A percentile compares a stretch with the other conserved stretches of the same genome.
phyloP scores from a whole-genome alignment of 2,113 vertebrate species.

The Pelusios castaneus region DNA sequence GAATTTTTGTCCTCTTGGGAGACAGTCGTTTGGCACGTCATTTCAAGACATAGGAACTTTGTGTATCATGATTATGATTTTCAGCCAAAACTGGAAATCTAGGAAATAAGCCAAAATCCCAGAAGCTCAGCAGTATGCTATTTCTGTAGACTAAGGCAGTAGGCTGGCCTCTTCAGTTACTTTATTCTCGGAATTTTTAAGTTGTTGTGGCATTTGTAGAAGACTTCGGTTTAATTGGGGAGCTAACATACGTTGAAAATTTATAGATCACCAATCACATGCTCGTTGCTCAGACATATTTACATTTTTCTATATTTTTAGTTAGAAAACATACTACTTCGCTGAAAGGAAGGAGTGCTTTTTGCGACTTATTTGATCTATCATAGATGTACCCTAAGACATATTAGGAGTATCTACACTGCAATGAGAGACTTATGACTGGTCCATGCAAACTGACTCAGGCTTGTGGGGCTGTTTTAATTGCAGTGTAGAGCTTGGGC shows the following conservation, averaged over 20 bases:
- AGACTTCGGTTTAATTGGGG: not conserved
- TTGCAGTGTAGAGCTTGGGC: not conserved
- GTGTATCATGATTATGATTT: accelerated
- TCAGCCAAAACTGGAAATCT: not conserved
- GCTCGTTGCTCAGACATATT: not conserved
- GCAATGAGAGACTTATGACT: not conserved
- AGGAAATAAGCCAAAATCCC: not conserved
- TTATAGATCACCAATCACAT: not conserved
- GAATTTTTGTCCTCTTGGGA: not conserved
- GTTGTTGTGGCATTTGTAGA: not conserved
- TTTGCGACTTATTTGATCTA: not conserved
- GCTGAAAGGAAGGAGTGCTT: not conserved
- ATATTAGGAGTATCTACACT: not conserved
- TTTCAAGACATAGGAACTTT: not conserved
- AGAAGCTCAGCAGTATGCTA: accelerated
- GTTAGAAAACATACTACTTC: not conserved
- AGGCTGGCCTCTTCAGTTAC: accelerated
- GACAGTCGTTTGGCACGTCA: not conserved
- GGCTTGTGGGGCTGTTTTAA: not conserved
- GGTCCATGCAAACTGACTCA: not conserved
- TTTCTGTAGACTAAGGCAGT: not conserved
- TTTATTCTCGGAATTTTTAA: not conserved
- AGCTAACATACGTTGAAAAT: not conserved
- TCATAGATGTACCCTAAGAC: not conserved
- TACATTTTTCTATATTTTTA: not conserved